Percentiles rank a stretch among this genome's conserved stretches.
Evolutionary conservation across 1,140 invertebrate genomes (phyloP).

Genomic region (Dreissena rostriformis): DNA sequence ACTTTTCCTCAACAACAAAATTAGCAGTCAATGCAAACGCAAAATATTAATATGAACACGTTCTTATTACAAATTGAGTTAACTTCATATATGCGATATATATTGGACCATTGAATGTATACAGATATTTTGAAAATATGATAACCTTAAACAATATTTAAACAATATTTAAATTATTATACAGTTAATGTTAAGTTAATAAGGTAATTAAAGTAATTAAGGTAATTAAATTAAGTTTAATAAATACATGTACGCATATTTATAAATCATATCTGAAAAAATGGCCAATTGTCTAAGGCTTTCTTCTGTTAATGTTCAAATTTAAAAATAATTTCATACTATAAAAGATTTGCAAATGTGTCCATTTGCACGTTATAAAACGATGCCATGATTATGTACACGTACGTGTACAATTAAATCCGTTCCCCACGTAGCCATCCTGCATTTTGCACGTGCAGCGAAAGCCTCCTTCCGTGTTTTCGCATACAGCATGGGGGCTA

Average conservation of each 20-base stretch:
- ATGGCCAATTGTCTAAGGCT: background rate
- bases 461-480: constrained; percentile 9
- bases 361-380: background rate
- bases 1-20: background rate
- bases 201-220: too few species aligned
- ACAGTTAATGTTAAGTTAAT: too few species aligned
- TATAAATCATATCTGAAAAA: background rate
- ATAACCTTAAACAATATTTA: too few species aligned
- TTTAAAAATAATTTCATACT: background rate
- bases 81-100: background rate
- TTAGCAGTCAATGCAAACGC: background rate
- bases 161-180: too few species aligned
- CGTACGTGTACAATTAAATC: constrained; percentile 23
- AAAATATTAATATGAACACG: background rate
- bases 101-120: background rate
- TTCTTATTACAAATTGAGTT: background rate
- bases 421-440: background rate
- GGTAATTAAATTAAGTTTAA: too few species aligned
- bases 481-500: constrained; percentile 1
- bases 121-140: too few species aligned
- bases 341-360: background rate
- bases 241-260: background rate
- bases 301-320: too few species aligned
- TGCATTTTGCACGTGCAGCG: constrained; percentile 19
- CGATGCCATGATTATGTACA: background rate